These are phyloP conservation scores for Thymelicus sylvestris DNA, from an alignment of 2,888 invertebrate species.

Conservation along the genomic window DNA sequence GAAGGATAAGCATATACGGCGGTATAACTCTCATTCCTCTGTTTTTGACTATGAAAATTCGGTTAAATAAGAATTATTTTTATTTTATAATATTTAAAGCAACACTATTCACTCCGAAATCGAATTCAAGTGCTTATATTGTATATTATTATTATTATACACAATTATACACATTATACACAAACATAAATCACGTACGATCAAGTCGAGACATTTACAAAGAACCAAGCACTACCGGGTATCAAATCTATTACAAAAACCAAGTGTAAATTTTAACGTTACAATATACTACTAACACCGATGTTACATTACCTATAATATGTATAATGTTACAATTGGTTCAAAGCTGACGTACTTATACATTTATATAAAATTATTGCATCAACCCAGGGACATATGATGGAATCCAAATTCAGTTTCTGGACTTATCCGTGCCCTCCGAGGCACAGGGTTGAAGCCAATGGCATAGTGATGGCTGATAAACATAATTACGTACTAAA, in stretches of 20 bases:
- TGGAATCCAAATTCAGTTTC: background rate
- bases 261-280: slow-evolving; percentile 26
- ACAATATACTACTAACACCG: slow-evolving; percentile 36
- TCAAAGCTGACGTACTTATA: slow-evolving; percentile 35
- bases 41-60: too few relatives aligned
- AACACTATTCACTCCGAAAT: too few relatives aligned
- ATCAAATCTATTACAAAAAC: slow-evolving; percentile 9
- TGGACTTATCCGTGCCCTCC: background rate
- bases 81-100: too few relatives aligned
- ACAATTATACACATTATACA: too few relatives aligned
- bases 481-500: slow-evolving; percentile 36
- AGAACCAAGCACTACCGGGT: slow-evolving; percentile 3
- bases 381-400: background rate
- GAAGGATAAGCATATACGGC: too few relatives aligned
- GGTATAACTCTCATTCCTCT: too few relatives aligned
- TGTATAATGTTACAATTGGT: slow-evolving; percentile 35
- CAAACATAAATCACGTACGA: background rate
- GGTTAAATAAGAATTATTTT: too few relatives aligned
- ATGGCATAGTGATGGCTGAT: slow-evolving; percentile 27
- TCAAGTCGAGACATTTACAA: background rate
- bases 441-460: slow-evolving; percentile 9
- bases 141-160: too few relatives aligned
- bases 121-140: too few relatives aligned
- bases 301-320: slow-evolving; percentile 31
- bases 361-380: slow-evolving; percentile 27